Evolutionary conservation across 2,888 invertebrate genomes (phyloP).

Genomic region (Pristionchus entomophagus): DNA sequence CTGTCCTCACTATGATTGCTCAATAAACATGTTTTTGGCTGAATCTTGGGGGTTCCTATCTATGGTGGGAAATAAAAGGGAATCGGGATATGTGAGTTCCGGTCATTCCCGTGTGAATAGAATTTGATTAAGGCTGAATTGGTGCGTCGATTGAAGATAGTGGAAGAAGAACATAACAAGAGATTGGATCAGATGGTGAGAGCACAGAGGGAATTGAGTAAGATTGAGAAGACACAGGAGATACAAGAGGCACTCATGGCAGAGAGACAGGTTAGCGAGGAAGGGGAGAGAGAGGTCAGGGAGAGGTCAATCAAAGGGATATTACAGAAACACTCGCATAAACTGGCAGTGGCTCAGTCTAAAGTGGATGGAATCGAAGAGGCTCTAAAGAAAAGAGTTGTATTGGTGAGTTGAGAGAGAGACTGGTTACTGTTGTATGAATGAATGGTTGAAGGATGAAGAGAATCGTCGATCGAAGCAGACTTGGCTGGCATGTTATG

Average conservation of each 20-base stretch:
- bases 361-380: slow-evolving; percentile 85
- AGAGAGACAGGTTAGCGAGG: slow-evolving; percentile 39
- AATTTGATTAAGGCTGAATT: slow-evolving; percentile 29
- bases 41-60: no score
- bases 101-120: no score
- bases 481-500: slow-evolving; percentile 93
- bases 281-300: not conserved
- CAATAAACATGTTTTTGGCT: no score
- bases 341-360: slow-evolving; percentile 2
- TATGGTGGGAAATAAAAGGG: no score
- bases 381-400: slow-evolving; percentile 80
- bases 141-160: slow-evolving; percentile 19
- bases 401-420: slow-evolving; percentile 78
- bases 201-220: slow-evolving; percentile 81
- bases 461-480: slow-evolving; percentile 83
- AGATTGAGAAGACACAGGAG: slow-evolving; percentile 77
- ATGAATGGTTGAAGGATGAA: slow-evolving; percentile 70
- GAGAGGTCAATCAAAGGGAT: not conserved
- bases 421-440: not conserved
- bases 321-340: slow-evolving; percentile 34
- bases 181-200: slow-evolving; percentile 21
- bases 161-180: slow-evolving; percentile 10
- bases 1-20: no score
- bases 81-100: no score
- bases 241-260: slow-evolving; percentile 78